Evolutionary conservation across 2,113 vertebrate genomes (phyloP).

Genomic region (Cyprinus carpio): DNA sequence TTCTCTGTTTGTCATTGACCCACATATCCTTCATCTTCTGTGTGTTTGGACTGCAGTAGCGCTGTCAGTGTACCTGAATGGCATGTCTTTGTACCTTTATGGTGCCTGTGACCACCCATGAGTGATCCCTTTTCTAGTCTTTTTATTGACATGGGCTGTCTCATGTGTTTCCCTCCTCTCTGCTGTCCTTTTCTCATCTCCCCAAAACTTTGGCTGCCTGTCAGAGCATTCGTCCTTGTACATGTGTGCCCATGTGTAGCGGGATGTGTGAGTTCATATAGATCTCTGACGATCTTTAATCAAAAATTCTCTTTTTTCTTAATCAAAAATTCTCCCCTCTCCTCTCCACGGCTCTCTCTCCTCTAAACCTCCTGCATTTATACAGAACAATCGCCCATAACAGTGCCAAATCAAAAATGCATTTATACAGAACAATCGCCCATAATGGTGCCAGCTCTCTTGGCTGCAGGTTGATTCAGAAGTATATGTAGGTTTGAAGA

Average conservation of each 20-base stretch:
- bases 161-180: slow-evolving; percentile 23
- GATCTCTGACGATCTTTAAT: slow-evolving; percentile 8
- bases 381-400: too few relatives aligned
- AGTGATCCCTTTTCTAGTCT: slow-evolving; percentile 32
- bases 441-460: slow-evolving; percentile 1
- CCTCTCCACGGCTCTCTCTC: too few relatives aligned
- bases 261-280: slow-evolving; percentile 24
- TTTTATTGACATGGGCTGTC: slow-evolving; percentile 37
- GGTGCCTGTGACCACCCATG: slow-evolving; percentile 18
- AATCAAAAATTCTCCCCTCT: too few relatives aligned
- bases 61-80: not conserved
- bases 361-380: too few relatives aligned
- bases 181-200: slow-evolving; percentile 31
- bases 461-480: slow-evolving; percentile 14
- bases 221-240: slow-evolving; percentile 44
- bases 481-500: slow-evolving; percentile 1
- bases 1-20: not conserved
- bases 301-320: too few relatives aligned
- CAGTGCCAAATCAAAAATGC: slow-evolving; percentile 18
- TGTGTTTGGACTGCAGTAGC: not conserved
- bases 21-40: slow-evolving; percentile 7
- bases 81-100: slow-evolving; percentile 7
- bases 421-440: not conserved
- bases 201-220: slow-evolving; percentile 28
- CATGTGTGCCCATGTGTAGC: slow-evolving; percentile 42